A percentile compares a stretch with the other conserved stretches of the same genome.
These are phyloP conservation scores for Paramormyrops hopkinsi DNA, from an alignment of 2,797 vertebrate genomes.

Conservation along the genomic window DNA sequence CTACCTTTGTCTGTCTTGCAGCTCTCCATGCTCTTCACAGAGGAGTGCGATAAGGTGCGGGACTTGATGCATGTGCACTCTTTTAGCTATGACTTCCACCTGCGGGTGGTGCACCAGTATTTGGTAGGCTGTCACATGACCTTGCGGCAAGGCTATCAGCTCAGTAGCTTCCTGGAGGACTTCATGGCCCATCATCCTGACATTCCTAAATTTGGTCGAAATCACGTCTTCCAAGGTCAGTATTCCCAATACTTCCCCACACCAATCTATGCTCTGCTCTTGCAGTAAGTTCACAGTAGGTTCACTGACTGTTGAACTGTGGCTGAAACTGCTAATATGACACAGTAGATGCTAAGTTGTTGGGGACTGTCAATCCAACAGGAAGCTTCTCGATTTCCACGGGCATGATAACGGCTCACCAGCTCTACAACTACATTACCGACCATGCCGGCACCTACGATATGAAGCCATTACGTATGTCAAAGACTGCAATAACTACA, in stretches of 20 bases:
- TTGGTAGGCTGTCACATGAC: constrained; percentile 86
- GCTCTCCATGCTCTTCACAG: constrained; percentile 98
- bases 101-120: constrained; percentile 92
- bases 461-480: constrained; percentile 95
- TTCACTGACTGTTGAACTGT: neutral
- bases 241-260: neutral
- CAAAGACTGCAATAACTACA: constrained; percentile 53
- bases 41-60: constrained; percentile 95
- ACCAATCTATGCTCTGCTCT: neutral
- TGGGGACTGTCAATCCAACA: constrained; percentile 35
- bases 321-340: neutral
- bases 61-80: constrained; percentile 98
- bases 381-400: constrained; percentile 82
- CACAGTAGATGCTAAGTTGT: neutral
- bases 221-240: constrained; percentile 89
- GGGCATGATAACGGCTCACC: constrained; percentile 90
- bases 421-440: constrained; percentile 95
- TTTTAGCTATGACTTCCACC: constrained; percentile 97
- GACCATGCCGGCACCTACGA: constrained; percentile 90
- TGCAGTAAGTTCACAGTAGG: neutral
- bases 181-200: constrained; percentile 90
- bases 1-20: constrained; percentile 40
- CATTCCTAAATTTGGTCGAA: constrained; percentile 93
- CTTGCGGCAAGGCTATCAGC: constrained; percentile 89
- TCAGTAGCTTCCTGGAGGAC: constrained; percentile 88